Base-by-base conservation (phyloP, 2,888 invertebrate genomes). In the Polydrusus tereticollis region DNA sequence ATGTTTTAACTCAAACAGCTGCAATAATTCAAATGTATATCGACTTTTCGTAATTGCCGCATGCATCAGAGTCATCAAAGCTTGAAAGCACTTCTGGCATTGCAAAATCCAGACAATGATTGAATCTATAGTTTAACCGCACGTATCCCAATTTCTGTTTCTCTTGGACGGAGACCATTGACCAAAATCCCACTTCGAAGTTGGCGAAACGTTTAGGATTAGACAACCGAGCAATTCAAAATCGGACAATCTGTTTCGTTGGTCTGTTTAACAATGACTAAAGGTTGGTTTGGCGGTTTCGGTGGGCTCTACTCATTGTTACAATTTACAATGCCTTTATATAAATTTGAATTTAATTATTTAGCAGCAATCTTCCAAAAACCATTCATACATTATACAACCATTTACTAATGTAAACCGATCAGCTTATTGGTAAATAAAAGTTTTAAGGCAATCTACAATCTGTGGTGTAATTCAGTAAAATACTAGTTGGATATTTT, bases 61-160 rank as follows among this genome's bases (percentile, higher is more conserved):
- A 60, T 60, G 60, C 29, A 52, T 43, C 59, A 59, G n/a, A n/a
- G n/a, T 20, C 21, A 41, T 59, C 14, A 43, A 29, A 52, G 52
- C 14, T 0, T 41, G n/a, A n/a, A n/a, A n/a, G 26, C 36, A 38
- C 18, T 41, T 26, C 21, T 43, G 43, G 43, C 38, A 23, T 43
- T 43, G 23, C 43, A 60, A 18, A 60, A 41, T 26, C 10, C 26
- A 43, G 18, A 43, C 23, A 23, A 41, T 59, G 26, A 43, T 60
- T 41, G 26, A 60, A 60, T 60, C 21, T 60, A 21, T 60, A 23
- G 43, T 23, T 38, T 20, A 43, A 18, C 26, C 45, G 60, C 41
- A 26, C 21, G n/a, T n/a, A 33, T 26, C 38, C 38, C 38, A 60
- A 60, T 60, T 60, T 60, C 2, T 26, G 12, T 43, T 60, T 43